Evolutionary conservation across 64 coral and sea anemone genomes (phyloP).

Genomic region (Porites australiensis): DNA sequence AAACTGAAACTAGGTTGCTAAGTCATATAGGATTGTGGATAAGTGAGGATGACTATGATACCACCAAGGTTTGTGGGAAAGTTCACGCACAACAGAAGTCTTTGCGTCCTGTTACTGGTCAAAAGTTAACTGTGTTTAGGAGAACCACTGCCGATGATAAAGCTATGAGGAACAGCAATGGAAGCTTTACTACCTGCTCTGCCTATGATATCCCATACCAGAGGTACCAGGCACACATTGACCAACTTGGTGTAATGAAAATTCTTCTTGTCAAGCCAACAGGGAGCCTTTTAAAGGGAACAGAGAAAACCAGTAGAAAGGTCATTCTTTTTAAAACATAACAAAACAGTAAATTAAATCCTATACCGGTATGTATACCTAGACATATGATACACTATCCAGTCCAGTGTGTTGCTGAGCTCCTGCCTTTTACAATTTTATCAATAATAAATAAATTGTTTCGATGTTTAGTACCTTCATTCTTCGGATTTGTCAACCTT

Average conservation of each 20-base stretch:
- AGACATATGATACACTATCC: too few relatives aligned
- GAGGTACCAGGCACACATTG: constrained; percentile 38
- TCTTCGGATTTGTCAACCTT: too few relatives aligned
- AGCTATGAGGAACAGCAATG: background rate
- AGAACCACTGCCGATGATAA: constrained; percentile 12
- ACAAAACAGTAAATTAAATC: too few relatives aligned
- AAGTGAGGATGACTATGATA: background rate
- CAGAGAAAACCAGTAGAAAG: background rate
- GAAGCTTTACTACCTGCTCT: constrained; percentile 26
- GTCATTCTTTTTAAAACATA: too few relatives aligned
- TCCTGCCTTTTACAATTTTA: too few relatives aligned
- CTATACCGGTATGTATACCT: too few relatives aligned
- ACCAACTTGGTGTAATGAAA: constrained; percentile 27
- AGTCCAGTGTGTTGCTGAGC: too few relatives aligned
- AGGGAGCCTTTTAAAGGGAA: constrained; percentile 29
- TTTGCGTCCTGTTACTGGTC: background rate
- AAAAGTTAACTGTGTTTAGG: background rate
- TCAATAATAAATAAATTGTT: too few relatives aligned
- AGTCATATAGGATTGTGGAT: background rate
- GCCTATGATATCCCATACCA: constrained; percentile 14
- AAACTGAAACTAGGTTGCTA: too few relatives aligned
- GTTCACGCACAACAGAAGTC: background rate
- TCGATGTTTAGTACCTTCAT: too few relatives aligned
- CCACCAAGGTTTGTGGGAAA: background rate
- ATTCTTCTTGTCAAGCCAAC: constrained; percentile 1